Percentiles rank a stretch among this genome's conserved stretches.
Conservation (phyloP, 2,113 vertebrate genomes). For the Lepus europaeus region DNA sequence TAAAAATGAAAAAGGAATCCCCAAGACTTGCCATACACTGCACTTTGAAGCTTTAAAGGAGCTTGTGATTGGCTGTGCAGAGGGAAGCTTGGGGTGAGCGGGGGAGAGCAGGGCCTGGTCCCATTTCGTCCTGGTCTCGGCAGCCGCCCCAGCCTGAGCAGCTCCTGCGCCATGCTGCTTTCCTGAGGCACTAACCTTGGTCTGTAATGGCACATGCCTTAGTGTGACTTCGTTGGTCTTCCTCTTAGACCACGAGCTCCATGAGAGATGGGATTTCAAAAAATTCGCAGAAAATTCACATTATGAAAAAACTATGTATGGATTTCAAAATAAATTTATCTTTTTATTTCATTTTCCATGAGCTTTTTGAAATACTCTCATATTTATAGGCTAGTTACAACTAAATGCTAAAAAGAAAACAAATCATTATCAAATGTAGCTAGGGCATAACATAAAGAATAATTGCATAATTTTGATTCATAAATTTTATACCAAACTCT, state of each 20-base stretch:
- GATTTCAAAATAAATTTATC: no score
- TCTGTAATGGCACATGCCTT: neutral
- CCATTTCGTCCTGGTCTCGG: neutral
- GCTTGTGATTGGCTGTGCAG: no score
- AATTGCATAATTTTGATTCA: neutral
- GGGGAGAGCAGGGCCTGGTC: neutral
- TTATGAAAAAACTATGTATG: no score
- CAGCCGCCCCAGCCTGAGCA: neutral
- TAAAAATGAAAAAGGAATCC: neutral
- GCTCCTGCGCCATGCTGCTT: neutral
- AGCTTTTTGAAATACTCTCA: no score
- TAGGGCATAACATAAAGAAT: neutral
- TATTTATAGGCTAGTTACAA: slow-evolving; percentile 17
- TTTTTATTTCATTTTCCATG: no score
- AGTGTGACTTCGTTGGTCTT: neutral
- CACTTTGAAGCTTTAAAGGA: neutral
- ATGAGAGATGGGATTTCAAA: neutral
- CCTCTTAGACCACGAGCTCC: neutral
- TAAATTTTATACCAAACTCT: neutral
- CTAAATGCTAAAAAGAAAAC: neutral
- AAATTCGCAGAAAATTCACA: no score
- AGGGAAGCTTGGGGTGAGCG: neutral
- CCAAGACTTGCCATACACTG: neutral
- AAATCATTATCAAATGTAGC: slow-evolving; percentile 26
- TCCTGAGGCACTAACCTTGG: neutral